phyloP scores from a whole-genome alignment of 2,888 invertebrate species.

The Pseudococcus viburni region DNA sequence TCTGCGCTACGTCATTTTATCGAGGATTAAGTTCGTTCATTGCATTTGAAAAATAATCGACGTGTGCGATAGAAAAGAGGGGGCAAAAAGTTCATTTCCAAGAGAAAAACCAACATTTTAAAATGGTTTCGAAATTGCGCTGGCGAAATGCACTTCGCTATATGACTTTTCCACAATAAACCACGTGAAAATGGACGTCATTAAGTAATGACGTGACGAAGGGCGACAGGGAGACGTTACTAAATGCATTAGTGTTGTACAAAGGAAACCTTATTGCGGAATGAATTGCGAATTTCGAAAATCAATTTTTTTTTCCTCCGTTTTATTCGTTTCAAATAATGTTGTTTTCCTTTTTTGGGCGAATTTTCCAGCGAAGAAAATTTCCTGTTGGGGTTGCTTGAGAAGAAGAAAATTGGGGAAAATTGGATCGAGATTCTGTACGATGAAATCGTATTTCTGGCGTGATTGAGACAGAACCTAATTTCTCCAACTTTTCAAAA shows the following conservation, averaged over 20 bases:
- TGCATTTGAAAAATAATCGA: constrained; percentile 41
- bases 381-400: background rate
- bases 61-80: background rate
- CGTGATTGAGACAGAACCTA: too few relatives aligned
- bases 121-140: constrained; percentile 16
- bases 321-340: background rate
- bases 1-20: constrained; percentile 10
- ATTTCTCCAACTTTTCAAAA: too few relatives aligned
- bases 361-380: background rate
- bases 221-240: background rate
- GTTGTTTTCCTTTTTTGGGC: background rate
- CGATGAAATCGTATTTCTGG: too few relatives aligned
- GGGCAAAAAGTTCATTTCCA: background rate
- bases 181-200: constrained; percentile 39
- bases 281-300: constrained; percentile 7
- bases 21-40: constrained; percentile 35
- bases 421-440: background rate
- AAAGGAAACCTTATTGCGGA: constrained; percentile 15
- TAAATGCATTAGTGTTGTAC: constrained; percentile 21
- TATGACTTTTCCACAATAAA: constrained; percentile 24
- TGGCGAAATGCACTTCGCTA: constrained; percentile 1
- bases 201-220: constrained; percentile 26
- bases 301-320: background rate
- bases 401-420: background rate
- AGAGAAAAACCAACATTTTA: constrained; percentile 23